Evolutionary conservation across 2,888 invertebrate genomes (phyloP), one percentile per base, ranked within the genome.

Genomic region (Bhutanitis thaidina): DNA sequence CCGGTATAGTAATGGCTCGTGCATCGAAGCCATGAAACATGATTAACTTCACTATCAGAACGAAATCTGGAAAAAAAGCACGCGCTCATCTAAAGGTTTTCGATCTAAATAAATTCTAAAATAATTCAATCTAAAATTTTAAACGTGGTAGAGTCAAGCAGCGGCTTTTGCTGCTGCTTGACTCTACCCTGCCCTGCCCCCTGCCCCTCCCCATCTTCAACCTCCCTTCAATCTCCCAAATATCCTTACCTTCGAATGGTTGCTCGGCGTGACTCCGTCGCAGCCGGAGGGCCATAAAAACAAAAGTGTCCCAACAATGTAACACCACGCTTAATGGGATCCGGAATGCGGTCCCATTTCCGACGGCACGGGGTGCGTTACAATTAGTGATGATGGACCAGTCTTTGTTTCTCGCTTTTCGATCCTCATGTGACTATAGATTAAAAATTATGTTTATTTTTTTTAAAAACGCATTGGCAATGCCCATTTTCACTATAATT

Each of bases 281-380:
- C 14, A 36, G 36, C 15, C 9, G 4, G 34, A 7, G 4, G 20
- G 3, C 5, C 41, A 49, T 50, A 57, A 57, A 57, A 53, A 54
- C 54, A 44, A 39, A 49, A 49, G 46, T 48, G 53, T 45, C 48
- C 14, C 27, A 16, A 51, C 54, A 52, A 50, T 61, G 60, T 58
- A 54, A 56, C 58, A 56, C 61, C 61, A 55, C 53, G 12, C 52
- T 61, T 69, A 65, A 66, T 65, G 59, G 59, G 59, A 56, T 58
- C 53, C 59, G 68, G 78, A 79, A 79, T 79, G 78, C 54, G 39
- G 77, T 65, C 65, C 72, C 65, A 74, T 78, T 76, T 74, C 71
- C 71, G 68, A 61, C 58, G 58, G 30, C 25, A 37, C 25, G 34
- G 34, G 39, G 25, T 30, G 30, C 32, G 15, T 48, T 14, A 27